Evolutionary conservation across 2,888 invertebrate species (phyloP), one percentile per base, ranked within the genome.

Genomic region (Melieria picta): DNA sequence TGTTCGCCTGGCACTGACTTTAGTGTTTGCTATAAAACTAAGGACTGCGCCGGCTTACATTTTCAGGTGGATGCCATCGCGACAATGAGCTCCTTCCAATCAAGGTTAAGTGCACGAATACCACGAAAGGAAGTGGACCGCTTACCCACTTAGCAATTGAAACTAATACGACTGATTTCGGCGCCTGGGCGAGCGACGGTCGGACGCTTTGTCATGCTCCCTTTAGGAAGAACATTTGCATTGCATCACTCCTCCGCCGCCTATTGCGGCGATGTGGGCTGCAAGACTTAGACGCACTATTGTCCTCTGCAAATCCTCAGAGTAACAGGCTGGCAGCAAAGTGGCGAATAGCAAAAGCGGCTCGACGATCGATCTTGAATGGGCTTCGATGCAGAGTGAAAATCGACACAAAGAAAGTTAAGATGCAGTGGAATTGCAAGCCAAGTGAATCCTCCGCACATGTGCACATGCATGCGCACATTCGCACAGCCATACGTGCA

Each of bases 241-340:
- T 57, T 56, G 67, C 50, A 50, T 16, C 48, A 43, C 16, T 9
- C 3, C 11, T 57, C 11, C 48, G 45, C 58, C 48, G 65, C 46
- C 66, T 30, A 30, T 64, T 63, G 71, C 30, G 11, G 10, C 67
- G 72, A 47, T 65, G 62, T 72, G 61, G 64, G 64, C 70, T 69
- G 68, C 65, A 66, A 30, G 73, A 80, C 78, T 84, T 85, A 85
- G 85, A 85, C 85, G 85, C 85, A 85, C 85, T 85, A 85, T 85
- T 85, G 85, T 85, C 85, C 85, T 85, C 85, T 84, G 83, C 74
- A 85, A 85, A 84, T 85, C 85, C 85, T 85, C 85, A 81, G 83
- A 82, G 83, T 81, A 85, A 84, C 85, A 85, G 85, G 85, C 78
- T 83, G 83, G 76, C 85, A 85, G 85, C 84, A 85, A 82, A 16